A percentile compares a stretch with the other conserved stretches of the same genome.
phyloP scores from a whole-genome alignment of 1,140 invertebrate genomes.

The Leptonema lineaticorne region DNA sequence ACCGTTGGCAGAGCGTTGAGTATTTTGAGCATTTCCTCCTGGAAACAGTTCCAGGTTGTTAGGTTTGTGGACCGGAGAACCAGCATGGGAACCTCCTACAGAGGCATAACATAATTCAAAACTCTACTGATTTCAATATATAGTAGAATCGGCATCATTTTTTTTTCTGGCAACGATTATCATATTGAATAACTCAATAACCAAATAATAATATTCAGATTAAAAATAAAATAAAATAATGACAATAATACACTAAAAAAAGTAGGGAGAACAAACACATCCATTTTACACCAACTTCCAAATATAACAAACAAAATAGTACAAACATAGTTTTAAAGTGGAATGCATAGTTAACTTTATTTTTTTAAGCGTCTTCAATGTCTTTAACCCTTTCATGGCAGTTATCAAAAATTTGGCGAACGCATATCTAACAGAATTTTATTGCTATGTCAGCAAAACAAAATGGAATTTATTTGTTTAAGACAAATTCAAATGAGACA shows the following conservation, averaged over 20 bases:
- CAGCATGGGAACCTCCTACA: conserved; percentile 69
- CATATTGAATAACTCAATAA: neutral
- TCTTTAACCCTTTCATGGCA: too few species aligned
- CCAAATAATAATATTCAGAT: neutral
- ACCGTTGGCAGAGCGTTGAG: conserved; percentile 74
- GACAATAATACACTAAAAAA: neutral
- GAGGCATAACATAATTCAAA: conserved; percentile 41
- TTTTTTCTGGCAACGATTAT: neutral
- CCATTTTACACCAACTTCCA: conserved; percentile 4
- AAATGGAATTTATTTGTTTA: neutral
- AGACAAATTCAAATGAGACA: too few species aligned
- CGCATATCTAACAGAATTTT: too few species aligned
- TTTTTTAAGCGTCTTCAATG: too few species aligned
- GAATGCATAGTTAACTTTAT: conserved; percentile 10
- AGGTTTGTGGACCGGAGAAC: conserved; percentile 68
- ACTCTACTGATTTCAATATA: conserved; percentile 1
- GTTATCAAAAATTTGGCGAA: too few species aligned
- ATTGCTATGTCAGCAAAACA: neutral
- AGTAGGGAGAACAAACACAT: too few species aligned
- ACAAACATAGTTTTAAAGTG: neutral
- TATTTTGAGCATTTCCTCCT: conserved; percentile 55
- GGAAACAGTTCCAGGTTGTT: conserved; percentile 74
- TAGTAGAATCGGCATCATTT: too few species aligned
- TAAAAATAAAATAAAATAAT: neutral
- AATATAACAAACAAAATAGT: neutral